Evolutionary conservation across 2,113 vertebrate genomes (phyloP), one percentile per base, ranked within the genome.

Genomic region (Cynopterus brachyotis): DNA sequence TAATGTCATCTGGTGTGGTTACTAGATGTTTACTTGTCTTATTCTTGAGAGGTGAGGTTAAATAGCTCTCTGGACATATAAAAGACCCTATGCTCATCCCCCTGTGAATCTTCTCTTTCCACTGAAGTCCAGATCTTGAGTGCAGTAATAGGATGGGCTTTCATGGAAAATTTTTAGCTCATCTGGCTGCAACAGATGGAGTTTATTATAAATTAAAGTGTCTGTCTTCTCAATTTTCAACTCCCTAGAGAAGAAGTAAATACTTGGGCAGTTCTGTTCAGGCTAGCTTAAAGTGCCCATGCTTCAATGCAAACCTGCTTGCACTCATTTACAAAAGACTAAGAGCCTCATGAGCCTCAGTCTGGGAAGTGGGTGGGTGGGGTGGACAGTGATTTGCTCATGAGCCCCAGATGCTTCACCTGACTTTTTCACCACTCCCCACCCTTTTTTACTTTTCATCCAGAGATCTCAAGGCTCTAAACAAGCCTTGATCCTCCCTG

Each of bases 341-440:
- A 64, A 76, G 95, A 96, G 60, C 55, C 70, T 87, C 87, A 64
- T 72, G 95, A 96, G 60, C 55, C 70, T 87, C 87, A 69, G 76
- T 82, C 95, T 97, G 95, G 95, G 97, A 96, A 98, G 96, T 93
- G 86, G 96, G 97, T 98, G 97, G 97, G 96, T 97, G 96, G 97
- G 84, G 97, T 96, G 94, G 94, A 97, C 96, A 84, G 78, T 57
- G 96, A 95, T 88, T 97, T 97, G 76, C 69, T 97, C 83, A 45
- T 97, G 97, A 97, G 91, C 93, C 84, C 95, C 94, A 97, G 96
- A 97, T 89, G 96, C 96, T 95, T 96, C 89, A 55, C 42, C 26
- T 59, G 76, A 91, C 87, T 91, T 97, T 95, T 97, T 93, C 95
- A 96, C 78, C 96, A 89, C 94, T 98, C 97, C 91, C 97, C 94